Base-by-base conservation (phyloP, 64 coral and sea anemone genomes). In the Dendronephthya gigantea region DNA sequence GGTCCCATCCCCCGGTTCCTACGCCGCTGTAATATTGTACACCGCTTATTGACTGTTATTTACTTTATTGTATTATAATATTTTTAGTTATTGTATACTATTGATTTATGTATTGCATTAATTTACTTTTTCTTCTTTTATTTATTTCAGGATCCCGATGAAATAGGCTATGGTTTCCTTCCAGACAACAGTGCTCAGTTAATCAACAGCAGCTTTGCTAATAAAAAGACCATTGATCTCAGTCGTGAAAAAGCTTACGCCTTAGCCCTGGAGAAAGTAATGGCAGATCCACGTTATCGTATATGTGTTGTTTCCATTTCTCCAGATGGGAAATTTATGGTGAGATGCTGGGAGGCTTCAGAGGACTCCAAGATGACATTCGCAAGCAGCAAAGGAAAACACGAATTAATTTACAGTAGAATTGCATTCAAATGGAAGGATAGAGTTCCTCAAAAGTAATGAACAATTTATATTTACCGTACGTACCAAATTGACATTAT, bases 391-490 rank as follows among this genome's bases (percentile, higher is more conserved):
- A 39, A 22, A 19, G 83, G 83, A 4, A 10, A 0, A 16, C 83
- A 84, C 27, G n/a, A 51, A 13, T 51, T 84, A 16, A 51, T 84
- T 51, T 84, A 34, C 28, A 84, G 83, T 31, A 22, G 36, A 1
- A 25, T 56, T 10, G 7, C 9, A 7, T 84, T 84, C 9, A 84
- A 32, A 32, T 84, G 83, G 83, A 84, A 84, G 40, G 48, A 84
- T 28, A 30, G 32, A 1, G 40, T 84, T 12, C 83, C 4, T 48
- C 39, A 3, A 36, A 81, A 81, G 32, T 36, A 4, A 36, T 39
- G 28, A 81, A 0, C 1, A 0, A 39, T 2, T 17, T 81, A 39
- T 3, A 45, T 6, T 6, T 45, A 45, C n/a, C n/a, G n/a, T n/a
- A n/a, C n/a, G n/a, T n/a, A n/a, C n/a, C n/a, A n/a, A n/a, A n/a